Conservation (phyloP, 2,888 invertebrate species). For the Drosophila rubida region DNA sequence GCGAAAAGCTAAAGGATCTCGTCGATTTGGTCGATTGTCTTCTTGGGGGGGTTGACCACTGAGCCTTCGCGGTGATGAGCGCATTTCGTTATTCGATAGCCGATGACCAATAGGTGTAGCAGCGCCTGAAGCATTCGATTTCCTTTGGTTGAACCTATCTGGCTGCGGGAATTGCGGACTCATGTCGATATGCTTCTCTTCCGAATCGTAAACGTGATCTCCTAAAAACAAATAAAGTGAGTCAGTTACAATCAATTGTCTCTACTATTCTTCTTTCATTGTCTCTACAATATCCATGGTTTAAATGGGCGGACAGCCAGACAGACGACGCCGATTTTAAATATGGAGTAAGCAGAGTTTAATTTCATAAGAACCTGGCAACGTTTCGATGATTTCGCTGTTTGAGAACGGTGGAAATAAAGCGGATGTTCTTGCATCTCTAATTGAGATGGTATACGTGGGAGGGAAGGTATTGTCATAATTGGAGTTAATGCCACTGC, state of each 20-base stretch:
- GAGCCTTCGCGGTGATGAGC: constrained; percentile 19
- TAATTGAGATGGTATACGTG: background rate
- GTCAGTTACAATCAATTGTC: background rate
- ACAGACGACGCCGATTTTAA: too few species aligned
- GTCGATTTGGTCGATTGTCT: constrained; percentile 16
- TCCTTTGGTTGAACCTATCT: background rate
- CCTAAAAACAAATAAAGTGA: background rate
- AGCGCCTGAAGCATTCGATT: background rate
- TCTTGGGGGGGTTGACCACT: constrained; percentile 5
- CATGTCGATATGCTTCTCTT: constrained; percentile 2
- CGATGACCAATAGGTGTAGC: constrained; percentile 42
- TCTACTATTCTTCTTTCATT: too few species aligned
- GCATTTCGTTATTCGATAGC: constrained; percentile 14
- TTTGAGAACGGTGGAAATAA: constrained; percentile 39
- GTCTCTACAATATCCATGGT: background rate
- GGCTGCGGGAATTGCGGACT: background rate
- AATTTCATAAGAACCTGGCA: constrained; percentile 11
- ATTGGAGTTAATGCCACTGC: constrained; percentile 16
- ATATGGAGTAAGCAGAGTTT: too few species aligned
- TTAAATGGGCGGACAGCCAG: too few species aligned
- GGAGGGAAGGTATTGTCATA: constrained; percentile 14
- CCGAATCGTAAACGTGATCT: background rate
- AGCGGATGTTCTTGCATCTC: constrained; percentile 47
- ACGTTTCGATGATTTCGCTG: background rate
- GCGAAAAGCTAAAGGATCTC: constrained; percentile 34